Conservation (phyloP, 2,113 vertebrate genomes). For the Caretta caretta region DNA sequence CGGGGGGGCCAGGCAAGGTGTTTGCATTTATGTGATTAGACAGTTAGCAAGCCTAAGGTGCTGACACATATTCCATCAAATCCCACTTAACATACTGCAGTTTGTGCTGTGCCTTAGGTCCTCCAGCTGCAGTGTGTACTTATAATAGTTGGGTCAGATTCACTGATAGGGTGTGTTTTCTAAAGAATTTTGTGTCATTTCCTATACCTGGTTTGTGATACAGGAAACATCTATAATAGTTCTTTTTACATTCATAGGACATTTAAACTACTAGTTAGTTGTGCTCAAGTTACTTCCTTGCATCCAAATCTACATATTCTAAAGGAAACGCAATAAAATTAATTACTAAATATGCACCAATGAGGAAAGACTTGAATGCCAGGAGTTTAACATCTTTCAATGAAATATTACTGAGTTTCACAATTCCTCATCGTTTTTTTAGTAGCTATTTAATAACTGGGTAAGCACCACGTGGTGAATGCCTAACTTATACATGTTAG, state of each 20-base stretch:
- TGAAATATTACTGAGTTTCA: background rate
- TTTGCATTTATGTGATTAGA: too few species aligned
- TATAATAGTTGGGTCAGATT: background rate
- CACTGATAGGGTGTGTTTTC: background rate
- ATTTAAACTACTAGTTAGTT: background rate
- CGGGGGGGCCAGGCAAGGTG: too few species aligned
- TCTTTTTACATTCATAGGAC: background rate
- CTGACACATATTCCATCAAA: background rate
- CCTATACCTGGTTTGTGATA: background rate
- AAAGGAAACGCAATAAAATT: background rate
- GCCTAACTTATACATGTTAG: background rate
- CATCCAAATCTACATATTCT: background rate
- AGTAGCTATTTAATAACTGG: background rate
- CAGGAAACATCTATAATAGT: background rate
- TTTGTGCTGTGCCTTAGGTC: background rate
- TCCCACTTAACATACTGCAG: background rate
- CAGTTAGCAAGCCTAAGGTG: too few species aligned
- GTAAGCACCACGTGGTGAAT: background rate
- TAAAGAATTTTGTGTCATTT: background rate
- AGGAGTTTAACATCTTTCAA: background rate
- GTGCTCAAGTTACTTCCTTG: background rate
- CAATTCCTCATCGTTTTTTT: background rate
- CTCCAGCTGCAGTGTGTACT: background rate
- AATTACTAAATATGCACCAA: background rate
- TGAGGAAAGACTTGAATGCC: background rate